Percentiles rank a stretch among this genome's conserved stretches.
These are phyloP conservation scores for Erithacus rubecula DNA, from an alignment of 2,797 vertebrate species.

Conservation along the genomic window DNA sequence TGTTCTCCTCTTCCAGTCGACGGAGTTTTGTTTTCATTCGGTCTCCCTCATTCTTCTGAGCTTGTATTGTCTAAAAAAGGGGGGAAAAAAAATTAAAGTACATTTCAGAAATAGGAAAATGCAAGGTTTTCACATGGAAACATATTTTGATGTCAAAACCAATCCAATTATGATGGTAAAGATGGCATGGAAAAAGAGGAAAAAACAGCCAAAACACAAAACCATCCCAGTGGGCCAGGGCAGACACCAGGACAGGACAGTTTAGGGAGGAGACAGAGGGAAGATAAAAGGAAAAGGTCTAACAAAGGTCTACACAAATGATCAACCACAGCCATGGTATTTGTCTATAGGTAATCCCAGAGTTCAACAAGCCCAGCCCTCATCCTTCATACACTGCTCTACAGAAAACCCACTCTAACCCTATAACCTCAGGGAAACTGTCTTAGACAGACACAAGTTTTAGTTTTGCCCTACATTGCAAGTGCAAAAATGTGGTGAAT, in stretches of 20 bases:
- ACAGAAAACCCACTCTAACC: neutral
- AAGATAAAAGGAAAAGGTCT: neutral
- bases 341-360: neutral
- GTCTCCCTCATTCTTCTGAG: slow-evolving; percentile 84
- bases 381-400: neutral
- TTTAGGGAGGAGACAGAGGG: neutral
- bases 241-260: neutral
- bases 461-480: neutral
- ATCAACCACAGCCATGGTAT: neutral
- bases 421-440: neutral
- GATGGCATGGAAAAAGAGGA: neutral
- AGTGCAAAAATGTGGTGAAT: neutral
- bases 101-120: neutral
- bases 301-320: neutral
- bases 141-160: neutral
- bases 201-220: neutral
- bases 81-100: neutral
- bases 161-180: neutral
- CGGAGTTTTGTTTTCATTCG: slow-evolving; percentile 87
- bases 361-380: neutral
- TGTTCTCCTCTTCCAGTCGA: slow-evolving; percentile 88
- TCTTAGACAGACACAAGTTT: neutral
- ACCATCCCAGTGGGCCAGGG: neutral
- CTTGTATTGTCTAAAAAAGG: slow-evolving; percentile 77
- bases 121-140: neutral